Evolutionary conservation across 2,888 invertebrate genomes (phyloP), one percentile per base, ranked within the genome.

Genomic region (Mimachlamys varia): DNA sequence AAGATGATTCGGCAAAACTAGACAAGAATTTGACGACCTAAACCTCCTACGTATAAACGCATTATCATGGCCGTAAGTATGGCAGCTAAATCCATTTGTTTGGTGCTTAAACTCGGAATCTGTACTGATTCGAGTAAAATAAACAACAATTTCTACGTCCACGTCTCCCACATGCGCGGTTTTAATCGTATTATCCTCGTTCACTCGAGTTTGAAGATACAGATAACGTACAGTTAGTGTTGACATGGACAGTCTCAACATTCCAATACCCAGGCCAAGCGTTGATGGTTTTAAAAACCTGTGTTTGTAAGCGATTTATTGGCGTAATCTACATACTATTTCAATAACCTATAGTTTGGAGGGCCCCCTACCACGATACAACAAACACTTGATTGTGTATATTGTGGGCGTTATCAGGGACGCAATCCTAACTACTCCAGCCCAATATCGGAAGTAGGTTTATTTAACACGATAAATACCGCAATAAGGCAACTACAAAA

Each of bases 121-220:
- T 76, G 27, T 76, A 33, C 0, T 33, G 76, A 76, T 76, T 76
- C 76, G 76, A 13, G 33, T 76, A 76, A 19, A 53, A 53, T 53
- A 53, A 76, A 76, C 76, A 76, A 76, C 76, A 76, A 76, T 27
- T 27, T 27, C 15, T 22, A 7, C 15, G 76, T 22, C 33, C 17
- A 76, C 33, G 33, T 27, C 76, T 76, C 76, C 76, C 76, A 27
- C 27, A 17, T 58, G 10, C n/a, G 27, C 0, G 33, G 33, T 7
- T 76, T 76, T 76, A 76, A 76, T 76, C 76, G 2, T 33, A 76
- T 76, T 76, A 76, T 76, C 7, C 76, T 33, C 10, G 22, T 33
- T 76, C 76, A 76, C 76, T 76, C 76, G 76, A 76, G 76, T 76
- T 27, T 76, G 76, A 76, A 76, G 76, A 76, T 76, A 33, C 76